Percentiles rank a stretch among this genome's conserved stretches.
Conservation (phyloP, 2,797 vertebrate species). For the Onychomys leucogaster region DNA sequence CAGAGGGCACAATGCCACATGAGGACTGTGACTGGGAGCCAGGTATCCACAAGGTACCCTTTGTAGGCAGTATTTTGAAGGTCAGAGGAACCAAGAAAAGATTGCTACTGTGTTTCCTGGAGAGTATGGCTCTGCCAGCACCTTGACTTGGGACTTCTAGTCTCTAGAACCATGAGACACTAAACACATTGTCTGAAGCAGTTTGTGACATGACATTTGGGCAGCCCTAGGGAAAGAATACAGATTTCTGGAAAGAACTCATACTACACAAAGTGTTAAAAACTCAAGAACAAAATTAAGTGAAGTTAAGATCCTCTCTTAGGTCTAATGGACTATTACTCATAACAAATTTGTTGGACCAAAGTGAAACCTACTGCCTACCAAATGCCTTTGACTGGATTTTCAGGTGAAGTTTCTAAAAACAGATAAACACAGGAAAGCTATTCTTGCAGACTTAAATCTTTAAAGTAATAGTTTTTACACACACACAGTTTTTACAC, state of each 20-base stretch:
- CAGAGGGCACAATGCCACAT: not conserved
- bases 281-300: slow-evolving; percentile 15
- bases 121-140: not conserved
- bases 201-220: not conserved
- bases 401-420: not conserved
- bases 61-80: not conserved
- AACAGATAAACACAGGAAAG: not conserved
- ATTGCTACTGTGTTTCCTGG: not conserved
- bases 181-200: not conserved
- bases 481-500: not conserved
- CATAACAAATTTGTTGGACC: not conserved
- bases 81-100: no score
- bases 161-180: not conserved
- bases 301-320: not conserved
- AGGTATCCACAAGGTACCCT: not conserved
- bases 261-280: not conserved
- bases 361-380: not conserved
- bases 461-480: not conserved
- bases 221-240: not conserved
- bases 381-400: not conserved
- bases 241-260: not conserved
- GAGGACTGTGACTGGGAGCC: not conserved
- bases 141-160: not conserved
- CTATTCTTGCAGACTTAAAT: not conserved
- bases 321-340: not conserved